These are phyloP conservation scores for Amia ocellicauda DNA, from an alignment of 2,113 vertebrate genomes.

Conservation along the genomic window DNA sequence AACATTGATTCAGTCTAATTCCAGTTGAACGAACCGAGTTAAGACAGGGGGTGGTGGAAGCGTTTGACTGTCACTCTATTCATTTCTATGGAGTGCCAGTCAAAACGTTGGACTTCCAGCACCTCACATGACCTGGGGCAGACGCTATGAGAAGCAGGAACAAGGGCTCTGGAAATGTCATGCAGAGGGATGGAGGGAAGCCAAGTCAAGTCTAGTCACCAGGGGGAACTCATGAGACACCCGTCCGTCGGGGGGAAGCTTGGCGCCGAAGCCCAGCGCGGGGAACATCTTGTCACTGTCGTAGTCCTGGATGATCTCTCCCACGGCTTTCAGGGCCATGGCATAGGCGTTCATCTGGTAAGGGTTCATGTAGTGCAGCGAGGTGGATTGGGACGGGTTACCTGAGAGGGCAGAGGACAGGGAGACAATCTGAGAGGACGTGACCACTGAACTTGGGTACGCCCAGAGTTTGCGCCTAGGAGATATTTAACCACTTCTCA, in stretches of 20 bases:
- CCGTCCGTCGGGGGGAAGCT: slow-evolving; percentile 82
- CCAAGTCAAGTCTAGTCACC: slow-evolving; percentile 55
- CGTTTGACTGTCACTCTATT: too few relatives aligned
- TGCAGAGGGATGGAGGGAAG: not conserved
- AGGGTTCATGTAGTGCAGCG: slow-evolving; percentile 92
- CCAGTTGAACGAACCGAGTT: too few relatives aligned
- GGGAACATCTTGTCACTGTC: slow-evolving; percentile 96
- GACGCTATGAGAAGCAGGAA: not conserved
- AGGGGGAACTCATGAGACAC: slow-evolving; percentile 90
- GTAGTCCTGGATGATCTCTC: slow-evolving; percentile 93
- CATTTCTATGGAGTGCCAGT: too few relatives aligned
- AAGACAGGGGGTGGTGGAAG: too few relatives aligned
- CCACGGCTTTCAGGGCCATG: slow-evolving; percentile 85
- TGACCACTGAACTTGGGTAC: too few relatives aligned
- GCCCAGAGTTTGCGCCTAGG: too few relatives aligned
- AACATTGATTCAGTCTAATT: too few relatives aligned
- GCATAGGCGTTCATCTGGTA: slow-evolving; percentile 93
- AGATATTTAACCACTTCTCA: too few relatives aligned
- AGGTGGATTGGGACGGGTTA: slow-evolving; percentile 89
- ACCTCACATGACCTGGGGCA: not conserved
- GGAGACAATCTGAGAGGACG: not conserved
- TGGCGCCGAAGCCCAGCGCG: slow-evolving; percentile 87
- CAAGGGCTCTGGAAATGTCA: not conserved
- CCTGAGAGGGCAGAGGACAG: slow-evolving; percentile 42
- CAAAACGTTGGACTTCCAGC: too few relatives aligned